Evolutionary conservation across 1,140 invertebrate species (phyloP).

Genomic region (Anastrepha obliqua): DNA sequence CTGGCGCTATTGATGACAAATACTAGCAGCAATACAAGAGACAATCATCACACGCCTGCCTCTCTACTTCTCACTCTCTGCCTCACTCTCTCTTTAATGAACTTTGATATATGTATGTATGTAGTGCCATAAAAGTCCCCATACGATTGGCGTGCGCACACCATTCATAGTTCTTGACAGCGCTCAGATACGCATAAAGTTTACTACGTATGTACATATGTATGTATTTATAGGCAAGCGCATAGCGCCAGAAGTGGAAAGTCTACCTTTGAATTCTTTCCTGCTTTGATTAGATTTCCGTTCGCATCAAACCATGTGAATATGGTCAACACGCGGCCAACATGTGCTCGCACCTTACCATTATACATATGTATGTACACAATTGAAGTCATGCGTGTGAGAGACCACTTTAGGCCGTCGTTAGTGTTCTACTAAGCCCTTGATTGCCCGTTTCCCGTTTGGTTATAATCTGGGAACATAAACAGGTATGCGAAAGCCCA

Average conservation of each 20-base stretch:
- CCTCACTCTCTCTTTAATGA: background rate
- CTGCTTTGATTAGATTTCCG: background rate
- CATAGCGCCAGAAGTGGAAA: no score
- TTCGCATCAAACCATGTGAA: conserved; percentile 20
- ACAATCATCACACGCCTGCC: no score
- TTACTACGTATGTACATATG: background rate
- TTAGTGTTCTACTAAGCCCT: background rate
- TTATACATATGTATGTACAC: background rate
- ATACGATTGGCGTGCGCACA: background rate
- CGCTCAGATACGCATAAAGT: background rate
- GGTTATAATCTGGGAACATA: background rate
- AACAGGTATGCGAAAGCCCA: conserved; percentile 27
- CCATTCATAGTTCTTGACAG: background rate
- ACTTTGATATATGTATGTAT: background rate
- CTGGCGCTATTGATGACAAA: background rate
- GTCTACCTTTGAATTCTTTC: background rate
- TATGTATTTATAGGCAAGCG: no score
- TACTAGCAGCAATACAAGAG: background rate
- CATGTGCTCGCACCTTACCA: background rate
- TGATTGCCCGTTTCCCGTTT: conserved; percentile 32
- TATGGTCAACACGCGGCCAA: conserved; percentile 21
- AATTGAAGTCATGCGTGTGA: no score
- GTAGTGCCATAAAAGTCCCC: background rate
- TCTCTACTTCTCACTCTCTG: background rate
- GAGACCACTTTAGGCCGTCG: no score